Conservation (phyloP, 2,888 invertebrate genomes). For the Machimus atricapillus region DNA sequence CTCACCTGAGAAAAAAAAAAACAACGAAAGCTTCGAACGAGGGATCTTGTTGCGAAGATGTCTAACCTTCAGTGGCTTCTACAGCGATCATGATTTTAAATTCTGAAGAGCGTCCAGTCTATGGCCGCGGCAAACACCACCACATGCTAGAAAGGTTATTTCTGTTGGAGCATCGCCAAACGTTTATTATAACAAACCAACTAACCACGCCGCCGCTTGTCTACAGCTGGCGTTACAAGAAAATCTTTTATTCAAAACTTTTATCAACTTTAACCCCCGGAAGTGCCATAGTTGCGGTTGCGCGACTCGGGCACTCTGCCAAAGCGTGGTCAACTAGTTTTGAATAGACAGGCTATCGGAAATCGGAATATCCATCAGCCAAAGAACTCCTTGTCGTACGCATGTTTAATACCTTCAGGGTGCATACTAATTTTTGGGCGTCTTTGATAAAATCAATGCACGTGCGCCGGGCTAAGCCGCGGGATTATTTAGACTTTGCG, state of each 20-base stretch:
- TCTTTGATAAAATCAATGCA: background rate
- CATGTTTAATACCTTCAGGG: background rate
- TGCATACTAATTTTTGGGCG: constrained; percentile 3
- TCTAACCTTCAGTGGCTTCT: background rate
- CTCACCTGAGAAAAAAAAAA: background rate
- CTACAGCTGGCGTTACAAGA: background rate
- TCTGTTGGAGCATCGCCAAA: background rate
- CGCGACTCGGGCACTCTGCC: background rate
- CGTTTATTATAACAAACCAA: background rate
- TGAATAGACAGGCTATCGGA: background rate
- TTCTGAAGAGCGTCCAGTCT: background rate
- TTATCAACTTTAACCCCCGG: constrained; percentile 32
- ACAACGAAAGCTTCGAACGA: background rate
- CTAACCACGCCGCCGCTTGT: background rate
- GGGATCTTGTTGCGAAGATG: background rate
- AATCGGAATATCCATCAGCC: background rate
- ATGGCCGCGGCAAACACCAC: background rate
- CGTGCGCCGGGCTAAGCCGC: background rate
- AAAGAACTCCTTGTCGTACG: background rate
- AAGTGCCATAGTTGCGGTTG: background rate
- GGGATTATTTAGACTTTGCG: background rate
- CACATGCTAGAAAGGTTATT: background rate
- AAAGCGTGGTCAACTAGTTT: background rate
- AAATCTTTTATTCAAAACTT: constrained; percentile 39
- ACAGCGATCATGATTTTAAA: background rate